Conservation (phyloP, 2,113 vertebrate genomes). For the Setophaga petechia region DNA sequence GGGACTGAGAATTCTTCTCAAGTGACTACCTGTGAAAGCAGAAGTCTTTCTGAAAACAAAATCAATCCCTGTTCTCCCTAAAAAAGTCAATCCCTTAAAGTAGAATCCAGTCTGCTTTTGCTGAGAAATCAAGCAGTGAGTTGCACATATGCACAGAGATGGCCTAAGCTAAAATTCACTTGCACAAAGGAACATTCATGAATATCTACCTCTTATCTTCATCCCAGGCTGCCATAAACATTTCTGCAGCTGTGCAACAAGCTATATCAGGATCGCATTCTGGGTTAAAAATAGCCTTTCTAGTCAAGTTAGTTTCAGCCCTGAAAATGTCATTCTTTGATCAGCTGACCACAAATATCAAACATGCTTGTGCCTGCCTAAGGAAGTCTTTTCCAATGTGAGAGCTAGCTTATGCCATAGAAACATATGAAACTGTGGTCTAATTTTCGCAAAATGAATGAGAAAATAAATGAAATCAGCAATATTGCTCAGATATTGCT, state of each 20-base stretch:
- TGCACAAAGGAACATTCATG: not conserved
- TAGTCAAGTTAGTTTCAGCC: not conserved
- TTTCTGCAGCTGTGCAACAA: slow-evolving; percentile 9
- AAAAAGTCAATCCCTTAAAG: not conserved
- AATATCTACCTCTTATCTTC: not conserved
- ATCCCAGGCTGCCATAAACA: not conserved
- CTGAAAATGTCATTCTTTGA: not conserved
- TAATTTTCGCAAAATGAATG: not conserved
- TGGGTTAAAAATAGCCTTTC: slow-evolving; percentile 17
- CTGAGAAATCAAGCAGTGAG: not conserved
- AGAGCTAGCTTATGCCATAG: not conserved
- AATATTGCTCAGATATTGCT: not conserved
- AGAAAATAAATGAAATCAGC: not conserved
- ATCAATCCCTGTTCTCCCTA: not conserved
- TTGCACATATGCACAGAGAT: not conserved
- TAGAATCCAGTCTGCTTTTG: not conserved
- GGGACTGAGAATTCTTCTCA: not conserved
- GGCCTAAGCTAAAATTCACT: not conserved
- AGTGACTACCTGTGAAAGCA: not conserved
- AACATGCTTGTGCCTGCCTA: not conserved
- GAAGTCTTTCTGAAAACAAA: not conserved
- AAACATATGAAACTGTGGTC: not conserved
- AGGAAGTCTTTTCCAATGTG: not conserved
- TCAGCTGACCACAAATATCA: not conserved
- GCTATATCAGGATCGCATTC: not conserved